Evolutionary conservation across 2,888 invertebrate genomes (phyloP), one percentile per base, ranked within the genome.

Genomic region (Drepanosiphum platanoidis): DNA sequence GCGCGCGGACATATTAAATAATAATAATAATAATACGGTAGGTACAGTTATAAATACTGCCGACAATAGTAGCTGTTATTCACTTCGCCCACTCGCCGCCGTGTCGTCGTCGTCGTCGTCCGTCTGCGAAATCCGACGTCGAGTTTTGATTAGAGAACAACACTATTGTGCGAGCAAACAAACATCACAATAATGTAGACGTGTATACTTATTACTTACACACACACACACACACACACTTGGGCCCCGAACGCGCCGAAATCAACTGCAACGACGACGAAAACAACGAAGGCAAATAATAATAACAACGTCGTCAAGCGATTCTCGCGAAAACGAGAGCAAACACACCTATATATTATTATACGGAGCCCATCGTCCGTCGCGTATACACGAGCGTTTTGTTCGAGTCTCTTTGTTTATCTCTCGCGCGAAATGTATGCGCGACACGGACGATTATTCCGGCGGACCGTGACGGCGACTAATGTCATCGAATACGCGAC

Each of bases 131-230:
- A 27, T 64, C 64, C 30, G 13, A 64, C 27, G 22, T 32, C 22
- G 46, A 46, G 36, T 77, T 61, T 77, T 77, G 61, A 61, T 77
- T 77, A 61, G 36, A 70, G 34, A 68, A 34, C 70, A 70, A 64
- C 11, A 27, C 64, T 13, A 64, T 22, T 11, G 64, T 18, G 22
- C 11, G 32, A 34, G 7, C 34, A 66, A 30, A 70, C 68, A 70
- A 70, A 64, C 13, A 64, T 64, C 64, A 27, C 11, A 9, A 9
- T 27, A 1, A 13, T 61, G 27, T 61, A 8, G n/a, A n/a, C 61
- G 22, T 22, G 22, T 22, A 15, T 22, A 58, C n/a, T 58, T 7
- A 7, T 9, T 11, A 42, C 42, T 9, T 11, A 42, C 42, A 42
- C 42, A 42, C 42, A 61, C n/a, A 61, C 61, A 30, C 61, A 61